A percentile compares a stretch with the other conserved stretches of the same genome.
Evolutionary conservation across 2,888 invertebrate genomes (phyloP).

Genomic region (Hypsopygia costalis): DNA sequence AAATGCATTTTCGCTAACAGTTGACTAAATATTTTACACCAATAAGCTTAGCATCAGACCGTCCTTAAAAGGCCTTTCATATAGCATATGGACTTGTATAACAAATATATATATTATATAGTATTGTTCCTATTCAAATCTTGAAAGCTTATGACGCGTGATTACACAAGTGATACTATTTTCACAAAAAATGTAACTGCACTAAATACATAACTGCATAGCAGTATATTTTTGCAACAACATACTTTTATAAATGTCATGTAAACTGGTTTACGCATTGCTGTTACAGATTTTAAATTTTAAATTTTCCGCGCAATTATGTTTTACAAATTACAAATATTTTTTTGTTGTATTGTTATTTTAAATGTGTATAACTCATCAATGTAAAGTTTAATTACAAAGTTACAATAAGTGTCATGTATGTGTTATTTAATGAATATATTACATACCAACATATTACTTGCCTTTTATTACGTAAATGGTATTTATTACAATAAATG

Average conservation of each 20-base stretch:
- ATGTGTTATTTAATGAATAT: constrained; percentile 13
- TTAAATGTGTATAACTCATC: constrained; percentile 14
- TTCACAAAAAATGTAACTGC: not conserved
- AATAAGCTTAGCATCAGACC: constrained; percentile 48
- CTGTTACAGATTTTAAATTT: constrained; percentile 16
- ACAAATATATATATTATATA: constrained; percentile 4
- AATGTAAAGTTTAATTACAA: constrained; percentile 10
- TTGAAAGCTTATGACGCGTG: not conserved
- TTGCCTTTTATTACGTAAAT: too few species aligned
- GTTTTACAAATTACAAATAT: constrained; percentile 7
- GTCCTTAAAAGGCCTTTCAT: constrained; percentile 41
- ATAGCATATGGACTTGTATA: not conserved
- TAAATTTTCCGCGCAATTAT: constrained; percentile 3
- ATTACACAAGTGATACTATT: not conserved
- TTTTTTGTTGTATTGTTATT: constrained; percentile 12
- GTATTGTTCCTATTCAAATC: not conserved
- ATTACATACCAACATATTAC: constrained; percentile 7
- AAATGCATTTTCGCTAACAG: constrained; percentile 39
- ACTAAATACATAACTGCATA: constrained; percentile 27
- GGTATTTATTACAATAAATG: too few species aligned
- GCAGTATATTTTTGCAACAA: constrained; percentile 45
- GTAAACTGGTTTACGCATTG: constrained; percentile 22
- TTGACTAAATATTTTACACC: constrained; percentile 18
- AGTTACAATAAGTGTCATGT: constrained; percentile 13
- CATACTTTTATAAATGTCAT: not conserved